Evolutionary conservation across 2,888 invertebrate genomes (phyloP).

Genomic region (Laothoe populi): DNA sequence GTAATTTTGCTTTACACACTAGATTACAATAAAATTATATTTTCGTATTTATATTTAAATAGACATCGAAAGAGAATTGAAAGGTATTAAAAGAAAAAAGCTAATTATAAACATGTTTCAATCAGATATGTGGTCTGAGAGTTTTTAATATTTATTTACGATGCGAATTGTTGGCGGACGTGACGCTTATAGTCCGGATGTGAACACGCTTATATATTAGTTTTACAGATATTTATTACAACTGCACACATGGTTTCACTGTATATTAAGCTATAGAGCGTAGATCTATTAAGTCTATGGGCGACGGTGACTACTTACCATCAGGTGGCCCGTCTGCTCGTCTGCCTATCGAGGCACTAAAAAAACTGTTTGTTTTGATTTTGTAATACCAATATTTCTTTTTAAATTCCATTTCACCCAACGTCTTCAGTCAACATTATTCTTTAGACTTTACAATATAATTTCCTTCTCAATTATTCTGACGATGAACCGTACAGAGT

Average conservation of each 20-base stretch:
- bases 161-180: constrained; percentile 22
- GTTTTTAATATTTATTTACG: constrained; percentile 27
- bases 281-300: not conserved
- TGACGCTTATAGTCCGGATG: constrained; percentile 19
- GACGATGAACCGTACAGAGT: not conserved
- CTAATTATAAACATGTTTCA: constrained; percentile 7
- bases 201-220: constrained; percentile 3
- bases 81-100: not conserved
- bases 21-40: too few relatives aligned
- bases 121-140: not conserved
- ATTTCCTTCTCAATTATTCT: too few relatives aligned
- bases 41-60: too few relatives aligned
- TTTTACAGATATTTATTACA: not conserved
- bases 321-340: too few relatives aligned
- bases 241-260: not conserved
- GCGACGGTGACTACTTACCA: too few relatives aligned
- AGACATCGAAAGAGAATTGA: too few relatives aligned
- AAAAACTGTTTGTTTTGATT: too few relatives aligned
- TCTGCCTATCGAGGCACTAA: too few relatives aligned
- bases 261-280: not conserved
- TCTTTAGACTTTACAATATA: too few relatives aligned
- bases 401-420: not conserved
- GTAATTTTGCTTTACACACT: too few relatives aligned
- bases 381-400: not conserved
- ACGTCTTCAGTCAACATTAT: too few relatives aligned